Percentiles rank a stretch among this genome's conserved stretches.
phyloP scores from a whole-genome alignment of 2,797 vertebrate genomes.

The Pipistrellus pygmaeus region DNA sequence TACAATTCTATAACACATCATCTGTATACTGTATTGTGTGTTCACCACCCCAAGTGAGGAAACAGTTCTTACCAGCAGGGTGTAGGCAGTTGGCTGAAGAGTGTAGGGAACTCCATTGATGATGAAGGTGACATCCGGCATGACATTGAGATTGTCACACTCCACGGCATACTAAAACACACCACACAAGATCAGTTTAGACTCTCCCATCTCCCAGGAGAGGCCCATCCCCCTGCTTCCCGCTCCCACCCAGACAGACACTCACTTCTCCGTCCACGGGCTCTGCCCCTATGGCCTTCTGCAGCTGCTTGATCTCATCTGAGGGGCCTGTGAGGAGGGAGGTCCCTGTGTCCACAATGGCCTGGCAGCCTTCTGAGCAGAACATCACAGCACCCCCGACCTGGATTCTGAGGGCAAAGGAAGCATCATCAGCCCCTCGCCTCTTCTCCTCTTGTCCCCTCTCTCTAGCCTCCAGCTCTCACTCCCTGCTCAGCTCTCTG shows the following conservation, averaged over 20 bases:
- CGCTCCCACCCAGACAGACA: not conserved
- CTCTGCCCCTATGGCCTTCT: constrained; percentile 82
- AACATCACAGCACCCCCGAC: constrained; percentile 80
- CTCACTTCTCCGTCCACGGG: constrained; percentile 83
- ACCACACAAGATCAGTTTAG: not conserved
- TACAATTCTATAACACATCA: not conserved
- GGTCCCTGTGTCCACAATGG: constrained; percentile 90
- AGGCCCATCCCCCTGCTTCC: not conserved
- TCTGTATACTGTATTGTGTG: not conserved
- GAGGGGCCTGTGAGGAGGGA: constrained; percentile 87
- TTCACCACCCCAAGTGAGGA: not conserved
- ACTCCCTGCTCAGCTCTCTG: not conserved
- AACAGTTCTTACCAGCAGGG: constrained; percentile 80
- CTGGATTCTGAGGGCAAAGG: constrained; percentile 83
- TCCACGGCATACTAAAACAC: constrained; percentile 80
- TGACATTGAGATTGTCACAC: constrained; percentile 81
- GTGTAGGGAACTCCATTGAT: constrained; percentile 86
- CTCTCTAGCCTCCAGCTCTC: not conserved
- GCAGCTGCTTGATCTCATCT: constrained; percentile 81
- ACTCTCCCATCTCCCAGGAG: not conserved
- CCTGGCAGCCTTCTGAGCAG: constrained; percentile 86
- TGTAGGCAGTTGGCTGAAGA: constrained; percentile 85
- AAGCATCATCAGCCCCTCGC: not conserved
- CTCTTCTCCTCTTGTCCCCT: not conserved
- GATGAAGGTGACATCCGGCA: constrained; percentile 87